phyloP scores from a whole-genome alignment of 1,140 invertebrate species.

The Gonioctena quinquepunctata region DNA sequence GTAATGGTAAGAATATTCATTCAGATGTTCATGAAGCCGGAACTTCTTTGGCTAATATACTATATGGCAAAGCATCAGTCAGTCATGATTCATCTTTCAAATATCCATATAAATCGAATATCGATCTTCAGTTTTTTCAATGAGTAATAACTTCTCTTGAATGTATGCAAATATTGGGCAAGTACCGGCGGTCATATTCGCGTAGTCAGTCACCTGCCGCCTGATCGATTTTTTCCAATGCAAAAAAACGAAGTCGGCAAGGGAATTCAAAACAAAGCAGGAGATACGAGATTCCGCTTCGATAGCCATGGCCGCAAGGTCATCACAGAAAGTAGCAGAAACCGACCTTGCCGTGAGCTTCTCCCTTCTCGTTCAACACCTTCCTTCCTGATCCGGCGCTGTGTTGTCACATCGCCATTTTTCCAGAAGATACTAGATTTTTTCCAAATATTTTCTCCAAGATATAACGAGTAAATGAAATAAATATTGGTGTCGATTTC shows the following conservation, averaged over 20 bases:
- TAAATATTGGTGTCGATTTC: no score
- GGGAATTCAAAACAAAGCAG: not conserved
- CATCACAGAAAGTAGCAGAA: slow-evolving; percentile 31
- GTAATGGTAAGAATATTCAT: no score
- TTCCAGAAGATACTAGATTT: not conserved
- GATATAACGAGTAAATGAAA: no score
- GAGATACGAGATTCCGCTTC: slow-evolving; percentile 28
- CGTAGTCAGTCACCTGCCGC: not conserved
- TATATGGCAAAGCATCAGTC: no score
- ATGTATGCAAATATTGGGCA: no score
- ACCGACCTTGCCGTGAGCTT: slow-evolving; percentile 33
- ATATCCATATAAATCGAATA: not conserved
- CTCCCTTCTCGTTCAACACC: slow-evolving; percentile 29
- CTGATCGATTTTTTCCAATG: no score
- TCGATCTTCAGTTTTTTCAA: not conserved
- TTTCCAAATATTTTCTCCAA: no score
- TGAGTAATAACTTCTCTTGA: no score
- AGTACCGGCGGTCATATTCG: no score
- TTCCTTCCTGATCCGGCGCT: slow-evolving; percentile 25
- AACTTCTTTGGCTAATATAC: no score
- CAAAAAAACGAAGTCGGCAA: not conserved
- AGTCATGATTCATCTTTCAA: no score
- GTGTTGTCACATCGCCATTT: not conserved
- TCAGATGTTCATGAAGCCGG: no score
- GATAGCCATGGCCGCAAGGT: slow-evolving; percentile 33